Conservation (phyloP, 2,888 invertebrate genomes). For the Zootermopsis nevadensis region DNA sequence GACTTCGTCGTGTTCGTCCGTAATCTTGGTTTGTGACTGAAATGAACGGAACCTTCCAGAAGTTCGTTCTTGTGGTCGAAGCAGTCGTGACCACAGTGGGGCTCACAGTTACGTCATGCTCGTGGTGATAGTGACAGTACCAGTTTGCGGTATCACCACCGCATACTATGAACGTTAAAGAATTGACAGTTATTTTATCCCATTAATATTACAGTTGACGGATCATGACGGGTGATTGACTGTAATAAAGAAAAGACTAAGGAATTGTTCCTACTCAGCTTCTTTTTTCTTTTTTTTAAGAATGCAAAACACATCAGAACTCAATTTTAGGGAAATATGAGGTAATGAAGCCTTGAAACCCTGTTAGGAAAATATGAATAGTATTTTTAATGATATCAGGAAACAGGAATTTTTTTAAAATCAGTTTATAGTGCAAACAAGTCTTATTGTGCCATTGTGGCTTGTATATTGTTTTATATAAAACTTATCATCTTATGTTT, state of each 20-base stretch:
- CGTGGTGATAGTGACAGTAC: background rate
- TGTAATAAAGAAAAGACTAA: background rate
- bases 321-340: slow-evolving; percentile 7
- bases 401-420: slow-evolving; percentile 9
- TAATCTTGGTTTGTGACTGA: too few relatives aligned
- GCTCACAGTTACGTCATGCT: too few relatives aligned
- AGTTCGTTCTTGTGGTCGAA: background rate
- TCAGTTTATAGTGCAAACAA: slow-evolving; percentile 47
- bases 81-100: background rate
- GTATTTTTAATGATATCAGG: background rate
- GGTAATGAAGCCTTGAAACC: background rate
- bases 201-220: background rate
- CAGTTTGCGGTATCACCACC: background rate
- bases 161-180: too few relatives aligned
- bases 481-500: slow-evolving; percentile 37
- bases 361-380: background rate
- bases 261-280: slow-evolving; percentile 10
- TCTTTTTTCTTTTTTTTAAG: background rate
- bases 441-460: slow-evolving; percentile 51
- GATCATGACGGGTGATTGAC: background rate
- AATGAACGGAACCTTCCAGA: too few relatives aligned
- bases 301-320: background rate
- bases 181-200: background rate
- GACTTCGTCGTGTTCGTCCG: too few relatives aligned
- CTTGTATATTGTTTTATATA: slow-evolving; percentile 46